Evolutionary conservation across 2,113 vertebrate genomes (phyloP), one percentile per base, ranked within the genome.

Genomic region (Riparia riparia): DNA sequence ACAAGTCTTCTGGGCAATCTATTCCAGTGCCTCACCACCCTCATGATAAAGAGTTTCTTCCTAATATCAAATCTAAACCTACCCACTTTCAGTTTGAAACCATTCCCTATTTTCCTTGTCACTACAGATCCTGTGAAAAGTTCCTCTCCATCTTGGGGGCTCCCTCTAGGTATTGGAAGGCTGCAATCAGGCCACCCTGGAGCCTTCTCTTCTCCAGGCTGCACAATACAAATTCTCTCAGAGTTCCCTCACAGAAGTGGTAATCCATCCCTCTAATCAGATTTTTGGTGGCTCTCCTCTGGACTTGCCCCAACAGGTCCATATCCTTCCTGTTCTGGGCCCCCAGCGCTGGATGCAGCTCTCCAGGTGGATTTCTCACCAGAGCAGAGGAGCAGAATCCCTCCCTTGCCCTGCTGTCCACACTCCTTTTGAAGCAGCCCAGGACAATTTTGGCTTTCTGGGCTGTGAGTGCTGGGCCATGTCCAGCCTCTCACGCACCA

Each of bases 251-350:
- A 0, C 2, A 34, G 63, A 19, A 76, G 47, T 53, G 41, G 17
- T 54, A 14, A 12, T 61, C 29, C 47, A 41, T 21, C 41, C 24
- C 25, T 61, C 47, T 68, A 26, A 76, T 21, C 0, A 37, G 37
- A 34, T 14, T 68, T 60, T 47, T 69, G 9, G 14, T 26, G 47
- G 12, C 14, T 2, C 20, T 68, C 3, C 19, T 47, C 41, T 69
- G 17, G 7, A 66, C 32, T 44, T 6, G 1, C 3, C 29, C 47
- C 17, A 18, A 9, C 0, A 41, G 3, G 7, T 31, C 16, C 17
- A 12, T 34, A 29, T 53, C 14, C 17, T 82, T 76, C 8, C 20
- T 69, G 12, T 34, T 4, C 25, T 61, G 29, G 20, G 12, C 11
- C 47, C 47, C 25, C 54, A 47, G 70, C 47, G 4, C 6, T 53